Base-by-base conservation (phyloP, 2,797 vertebrate species). In the Schizopygopsis malacanthus region DNA sequence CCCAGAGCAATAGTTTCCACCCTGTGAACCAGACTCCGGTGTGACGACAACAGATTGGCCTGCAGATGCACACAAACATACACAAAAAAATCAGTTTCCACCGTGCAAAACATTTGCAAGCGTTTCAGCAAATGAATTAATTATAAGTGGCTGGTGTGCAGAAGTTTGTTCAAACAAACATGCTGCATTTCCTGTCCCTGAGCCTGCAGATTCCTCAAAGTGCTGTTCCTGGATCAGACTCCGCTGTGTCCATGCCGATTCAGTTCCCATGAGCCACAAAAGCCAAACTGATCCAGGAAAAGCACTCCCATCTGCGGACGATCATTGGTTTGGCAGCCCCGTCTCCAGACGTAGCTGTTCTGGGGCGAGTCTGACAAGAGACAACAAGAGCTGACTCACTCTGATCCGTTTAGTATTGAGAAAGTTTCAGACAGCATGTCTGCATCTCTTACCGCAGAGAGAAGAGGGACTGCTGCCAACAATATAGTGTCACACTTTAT, bases 41-140 rank as follows among this genome's bases (percentile, higher is more conserved):
- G 98, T 82, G 98, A 99, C 2, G 98, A 99, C 90, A 99, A 92
- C 85, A 99, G 93, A 92, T 99, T 99, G 90, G 98, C 98, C 98
- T 99, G 82, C 69, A 87, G 82, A 18, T 0, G 37, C 43, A 67
- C 16, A 56, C 4, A 70, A 28, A 43, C 25, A 65, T 8, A 12
- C 50, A 81, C 28, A 56, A 41, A 47, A 6, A 28, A 13, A 75
- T 71, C n/a, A n/a, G 50, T 47, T 61, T 73, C 54, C 6, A 12
- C 28, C 20, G 28, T 5, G 6, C 59, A 78, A n/a, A 20, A 33
- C n/a, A n/a, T 61, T 78, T 25, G n/a, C 47, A 85, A 79, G n/a
- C 12, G 15, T 47, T 73, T 18, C 22, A 28, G 28, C 25, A 50
- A 47, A 47, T 80, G 0, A 85, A 79, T 47, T n/a, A 59, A 61